Conservation (phyloP, 1,140 invertebrate genomes). For the Mamestra configurata region DNA sequence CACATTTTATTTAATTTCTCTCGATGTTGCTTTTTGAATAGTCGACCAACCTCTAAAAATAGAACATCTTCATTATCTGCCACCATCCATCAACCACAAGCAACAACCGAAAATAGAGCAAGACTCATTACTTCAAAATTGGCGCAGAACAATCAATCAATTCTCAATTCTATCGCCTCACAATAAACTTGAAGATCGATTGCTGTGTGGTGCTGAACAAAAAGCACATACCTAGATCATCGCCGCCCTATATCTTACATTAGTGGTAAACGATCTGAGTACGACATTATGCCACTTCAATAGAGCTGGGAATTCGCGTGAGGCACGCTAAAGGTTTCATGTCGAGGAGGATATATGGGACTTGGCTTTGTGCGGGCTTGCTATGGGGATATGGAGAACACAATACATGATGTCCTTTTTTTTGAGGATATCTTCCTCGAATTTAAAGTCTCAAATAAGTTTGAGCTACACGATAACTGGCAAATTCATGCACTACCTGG, state of each 20-base stretch:
- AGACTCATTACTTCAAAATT: slow-evolving; percentile 33
- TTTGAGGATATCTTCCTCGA: too few relatives aligned
- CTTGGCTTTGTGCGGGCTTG: slow-evolving; percentile 8
- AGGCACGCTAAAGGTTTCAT: slow-evolving; percentile 64
- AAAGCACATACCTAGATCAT: slow-evolving; percentile 35
- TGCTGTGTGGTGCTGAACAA: slow-evolving; percentile 3
- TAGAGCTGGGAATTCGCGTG: slow-evolving; percentile 69
- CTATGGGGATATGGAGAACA: too few relatives aligned
- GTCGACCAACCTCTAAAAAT: background rate
- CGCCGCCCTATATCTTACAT: slow-evolving; percentile 6
- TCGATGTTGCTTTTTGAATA: too few relatives aligned
- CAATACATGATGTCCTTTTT: background rate
- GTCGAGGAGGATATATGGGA: slow-evolving; percentile 50
- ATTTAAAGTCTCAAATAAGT: too few relatives aligned
- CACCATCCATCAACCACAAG: background rate
- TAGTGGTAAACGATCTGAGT: slow-evolving; percentile 53
- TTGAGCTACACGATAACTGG: too few relatives aligned
- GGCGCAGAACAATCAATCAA: slow-evolving; percentile 22
- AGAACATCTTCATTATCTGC: background rate
- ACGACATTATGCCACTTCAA: slow-evolving; percentile 67
- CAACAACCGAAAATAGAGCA: background rate
- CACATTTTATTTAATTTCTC: too few relatives aligned
- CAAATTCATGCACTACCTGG: too few relatives aligned
- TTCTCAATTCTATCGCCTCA: slow-evolving; percentile 20
- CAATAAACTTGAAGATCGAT: slow-evolving; percentile 33